Evolutionary conservation across 2,888 invertebrate genomes (phyloP).

Genomic region (Sisyra nigra): DNA sequence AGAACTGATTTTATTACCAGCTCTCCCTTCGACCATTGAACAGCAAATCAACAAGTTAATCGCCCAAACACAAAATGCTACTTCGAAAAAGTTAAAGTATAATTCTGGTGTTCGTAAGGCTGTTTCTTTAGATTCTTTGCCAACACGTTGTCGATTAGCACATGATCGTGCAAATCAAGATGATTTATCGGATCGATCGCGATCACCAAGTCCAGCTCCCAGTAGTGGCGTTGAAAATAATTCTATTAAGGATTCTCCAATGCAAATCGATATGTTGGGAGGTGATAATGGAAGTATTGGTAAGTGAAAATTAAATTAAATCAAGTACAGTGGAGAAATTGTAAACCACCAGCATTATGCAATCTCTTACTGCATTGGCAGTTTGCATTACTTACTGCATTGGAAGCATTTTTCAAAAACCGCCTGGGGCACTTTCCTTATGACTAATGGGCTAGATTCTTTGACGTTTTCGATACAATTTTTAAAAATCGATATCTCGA

Average conservation of each 20-base stretch:
- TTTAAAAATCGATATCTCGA: too few relatives aligned
- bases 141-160: not conserved
- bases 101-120: conserved; percentile 3
- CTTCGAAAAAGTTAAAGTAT: not conserved
- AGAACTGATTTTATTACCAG: not conserved
- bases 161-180: not conserved
- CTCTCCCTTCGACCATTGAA: conserved; percentile 6
- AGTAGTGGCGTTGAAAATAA: conserved; percentile 78
- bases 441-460: too few relatives aligned
- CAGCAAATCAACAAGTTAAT: conserved; percentile 8
- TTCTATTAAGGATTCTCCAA: conserved; percentile 65
- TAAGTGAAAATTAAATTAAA: too few relatives aligned
- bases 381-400: too few relatives aligned
- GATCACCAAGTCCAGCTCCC: conserved; percentile 78
- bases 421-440: too few relatives aligned
- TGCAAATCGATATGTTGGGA: conserved; percentile 65
- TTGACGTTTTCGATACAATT: too few relatives aligned
- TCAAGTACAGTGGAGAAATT: too few relatives aligned
- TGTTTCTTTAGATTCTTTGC: conserved; percentile 6
- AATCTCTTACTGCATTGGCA: too few relatives aligned
- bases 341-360: too few relatives aligned
- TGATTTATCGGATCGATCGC: conserved; percentile 41
- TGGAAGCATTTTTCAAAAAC: too few relatives aligned
- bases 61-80: conserved; percentile 1
- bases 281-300: conserved; percentile 40